Percentiles rank a stretch among this genome's conserved stretches.
These are phyloP conservation scores for Gallinago stenura DNA, from an alignment of 2,797 vertebrate genomes.

Conservation along the genomic window DNA sequence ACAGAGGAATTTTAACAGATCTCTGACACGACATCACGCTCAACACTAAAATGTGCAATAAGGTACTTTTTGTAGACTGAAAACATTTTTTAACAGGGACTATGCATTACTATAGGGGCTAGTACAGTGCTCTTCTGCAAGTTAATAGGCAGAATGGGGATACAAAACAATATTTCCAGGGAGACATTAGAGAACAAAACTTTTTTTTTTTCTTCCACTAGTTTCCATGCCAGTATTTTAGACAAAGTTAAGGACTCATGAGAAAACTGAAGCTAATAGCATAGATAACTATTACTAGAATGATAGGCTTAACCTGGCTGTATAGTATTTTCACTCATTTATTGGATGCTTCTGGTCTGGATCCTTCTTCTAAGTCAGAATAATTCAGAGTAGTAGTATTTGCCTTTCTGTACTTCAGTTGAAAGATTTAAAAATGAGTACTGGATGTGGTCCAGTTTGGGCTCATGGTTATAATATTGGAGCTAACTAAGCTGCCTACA, in stretches of 20 bases:
- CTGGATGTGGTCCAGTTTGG: not conserved
- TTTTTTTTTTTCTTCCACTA: not conserved
- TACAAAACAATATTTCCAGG: not conserved
- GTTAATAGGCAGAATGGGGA: not conserved
- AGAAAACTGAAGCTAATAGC: not conserved
- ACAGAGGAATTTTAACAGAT: not conserved
- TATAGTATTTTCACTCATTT: not conserved
- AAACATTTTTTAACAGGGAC: not conserved
- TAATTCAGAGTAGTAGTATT: not conserved
- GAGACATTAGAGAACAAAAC: not conserved
- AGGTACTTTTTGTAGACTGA: not conserved
- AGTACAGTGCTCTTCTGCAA: not conserved
- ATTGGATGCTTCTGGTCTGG: not conserved
- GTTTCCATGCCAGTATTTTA: not conserved
- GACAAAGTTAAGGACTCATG: not conserved
- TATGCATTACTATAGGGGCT: not conserved
- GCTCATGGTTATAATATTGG: not conserved
- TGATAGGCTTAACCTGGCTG: not conserved
- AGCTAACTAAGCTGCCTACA: not conserved
- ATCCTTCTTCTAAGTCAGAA: not conserved
- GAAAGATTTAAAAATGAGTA: not conserved
- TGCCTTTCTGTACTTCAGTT: not conserved
- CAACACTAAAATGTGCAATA: not conserved
- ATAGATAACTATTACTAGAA: not conserved
- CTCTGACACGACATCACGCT: not conserved